Evolutionary conservation across 2,113 vertebrate genomes (phyloP), one percentile per base, ranked within the genome.

Genomic region (Drymodes brunneopygia): DNA sequence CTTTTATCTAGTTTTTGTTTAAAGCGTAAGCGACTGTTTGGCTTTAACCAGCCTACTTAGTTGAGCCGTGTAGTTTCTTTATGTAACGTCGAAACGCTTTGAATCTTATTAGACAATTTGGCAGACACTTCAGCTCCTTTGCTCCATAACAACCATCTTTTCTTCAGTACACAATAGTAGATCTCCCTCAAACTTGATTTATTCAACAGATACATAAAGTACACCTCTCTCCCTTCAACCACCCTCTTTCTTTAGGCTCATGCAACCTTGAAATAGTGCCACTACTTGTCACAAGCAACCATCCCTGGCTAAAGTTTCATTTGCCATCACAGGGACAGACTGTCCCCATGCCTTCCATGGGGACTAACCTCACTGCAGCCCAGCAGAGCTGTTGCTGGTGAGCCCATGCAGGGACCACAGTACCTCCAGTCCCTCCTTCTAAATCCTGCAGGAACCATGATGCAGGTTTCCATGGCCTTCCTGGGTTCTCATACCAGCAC

Each of bases 1-100:
- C 66, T 87, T 93, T 82, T 81, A 56, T 93, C 51, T 79, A 48
- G 31, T n/a, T 87, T 94, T 93, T 95, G 69, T 95, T 87, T 81
- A 48, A 93, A 91, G 22, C 56, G 31, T 56, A 60, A 90, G 48
- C 67, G 40, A 33, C 57, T 75, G 56, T 36, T 88, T 73, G 60
- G 60, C 64, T 94, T 93, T 81, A 74, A 62, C 57, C 73, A 89
- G 65, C 56, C 84, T 82, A 4, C 31, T 87, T 87, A 74, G 57
- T 13, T 85, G 53, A 90, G 60, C 56, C 1, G 0, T 6, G 3
- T 50, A 67, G 73, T 48, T 89, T 53, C 73, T 95, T 94, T 96
- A 67, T 85, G 47, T 51, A 27, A 79, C 90, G 77, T 70, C 4
- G 12, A 95, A 95, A 96, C 92, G 60, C 69, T 94, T 91, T 81